Evolutionary conservation across 2,797 vertebrate genomes (phyloP).

Genomic region (Myoxocephalus aenaeus): DNA sequence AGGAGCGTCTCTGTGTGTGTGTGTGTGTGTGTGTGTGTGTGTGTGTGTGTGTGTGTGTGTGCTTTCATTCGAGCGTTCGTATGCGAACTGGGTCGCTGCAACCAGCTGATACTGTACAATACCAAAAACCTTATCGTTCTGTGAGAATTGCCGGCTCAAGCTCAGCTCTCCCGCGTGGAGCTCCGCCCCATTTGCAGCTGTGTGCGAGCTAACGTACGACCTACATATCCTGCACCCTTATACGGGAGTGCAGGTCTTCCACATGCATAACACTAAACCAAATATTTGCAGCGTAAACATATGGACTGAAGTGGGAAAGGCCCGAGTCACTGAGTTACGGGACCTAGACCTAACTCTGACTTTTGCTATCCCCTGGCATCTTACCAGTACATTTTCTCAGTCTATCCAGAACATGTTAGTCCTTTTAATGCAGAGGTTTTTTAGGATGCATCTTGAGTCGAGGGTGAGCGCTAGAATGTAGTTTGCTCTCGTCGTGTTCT

Average conservation of each 20-base stretch:
- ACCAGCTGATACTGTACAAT: slow-evolving; percentile 50
- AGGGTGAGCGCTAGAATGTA: background rate
- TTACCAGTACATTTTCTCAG: background rate
- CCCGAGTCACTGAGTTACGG: background rate
- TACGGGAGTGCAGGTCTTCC: slow-evolving; percentile 14
- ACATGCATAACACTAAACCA: slow-evolving; percentile 29
- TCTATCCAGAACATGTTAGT: background rate
- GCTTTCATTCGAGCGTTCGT: background rate
- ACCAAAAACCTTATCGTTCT: slow-evolving; percentile 32
- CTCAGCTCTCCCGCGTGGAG: slow-evolving; percentile 14
- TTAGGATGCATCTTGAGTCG: slow-evolving; percentile 5
- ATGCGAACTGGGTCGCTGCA: slow-evolving; percentile 37
- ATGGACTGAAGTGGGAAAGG: slow-evolving; percentile 11
- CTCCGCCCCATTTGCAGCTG: slow-evolving; percentile 13
- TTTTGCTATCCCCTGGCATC: background rate
- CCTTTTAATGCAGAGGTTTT: slow-evolving; percentile 10
- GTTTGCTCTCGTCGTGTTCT: slow-evolving; percentile 9
- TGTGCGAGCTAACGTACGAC: slow-evolving; percentile 21
- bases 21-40: slow-evolving; percentile 6
- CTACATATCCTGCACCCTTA: slow-evolving; percentile 20
- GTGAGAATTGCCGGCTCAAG: slow-evolving; percentile 30
- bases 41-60: slow-evolving; percentile 9
- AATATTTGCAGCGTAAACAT: slow-evolving; percentile 41
- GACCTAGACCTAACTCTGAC: background rate
- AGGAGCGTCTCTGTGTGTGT: slow-evolving; percentile 17